A percentile compares a stretch with the other conserved stretches of the same genome.
phyloP scores from a whole-genome alignment of 1,140 invertebrate genomes.

The Anastrepha obliqua region DNA sequence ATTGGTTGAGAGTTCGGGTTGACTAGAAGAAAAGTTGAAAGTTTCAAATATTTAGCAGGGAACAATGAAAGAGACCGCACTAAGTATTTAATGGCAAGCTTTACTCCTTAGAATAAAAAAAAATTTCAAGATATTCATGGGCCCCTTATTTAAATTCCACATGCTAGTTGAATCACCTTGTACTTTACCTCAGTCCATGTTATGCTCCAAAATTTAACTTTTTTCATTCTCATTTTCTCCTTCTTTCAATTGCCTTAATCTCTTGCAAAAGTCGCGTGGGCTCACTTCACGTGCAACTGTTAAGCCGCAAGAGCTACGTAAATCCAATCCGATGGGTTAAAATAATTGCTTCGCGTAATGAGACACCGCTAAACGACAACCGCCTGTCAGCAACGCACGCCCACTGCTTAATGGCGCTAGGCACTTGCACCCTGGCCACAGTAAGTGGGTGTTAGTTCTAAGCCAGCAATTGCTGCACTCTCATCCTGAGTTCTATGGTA shows the following conservation, averaged over 20 bases:
- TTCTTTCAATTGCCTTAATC: neutral
- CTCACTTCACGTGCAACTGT: neutral
- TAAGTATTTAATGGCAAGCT: too few relatives aligned
- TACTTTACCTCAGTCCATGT: too few relatives aligned
- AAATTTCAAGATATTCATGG: too few relatives aligned
- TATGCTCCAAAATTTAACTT: too few relatives aligned
- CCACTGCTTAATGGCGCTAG: neutral
- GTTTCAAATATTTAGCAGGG: too few relatives aligned
- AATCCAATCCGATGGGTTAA: neutral
- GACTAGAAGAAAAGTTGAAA: too few relatives aligned
- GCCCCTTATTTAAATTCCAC: too few relatives aligned
- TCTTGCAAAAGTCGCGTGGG: neutral
- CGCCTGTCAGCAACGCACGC: neutral
- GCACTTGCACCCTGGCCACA: neutral
- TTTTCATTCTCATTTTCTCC: neutral
- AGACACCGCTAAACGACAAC: slow-evolving; percentile 20
- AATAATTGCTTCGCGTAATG: slow-evolving; percentile 2
- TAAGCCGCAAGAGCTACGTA: neutral
- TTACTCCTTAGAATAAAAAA: too few relatives aligned
- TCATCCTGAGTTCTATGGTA: too few relatives aligned
- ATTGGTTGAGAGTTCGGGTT: too few relatives aligned
- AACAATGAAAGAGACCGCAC: too few relatives aligned
- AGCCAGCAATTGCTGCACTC: neutral
- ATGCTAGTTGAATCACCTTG: too few relatives aligned
- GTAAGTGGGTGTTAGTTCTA: neutral